Evolutionary conservation across 1,140 invertebrate species (phyloP).

Genomic region (Hesperophylax magnus): DNA sequence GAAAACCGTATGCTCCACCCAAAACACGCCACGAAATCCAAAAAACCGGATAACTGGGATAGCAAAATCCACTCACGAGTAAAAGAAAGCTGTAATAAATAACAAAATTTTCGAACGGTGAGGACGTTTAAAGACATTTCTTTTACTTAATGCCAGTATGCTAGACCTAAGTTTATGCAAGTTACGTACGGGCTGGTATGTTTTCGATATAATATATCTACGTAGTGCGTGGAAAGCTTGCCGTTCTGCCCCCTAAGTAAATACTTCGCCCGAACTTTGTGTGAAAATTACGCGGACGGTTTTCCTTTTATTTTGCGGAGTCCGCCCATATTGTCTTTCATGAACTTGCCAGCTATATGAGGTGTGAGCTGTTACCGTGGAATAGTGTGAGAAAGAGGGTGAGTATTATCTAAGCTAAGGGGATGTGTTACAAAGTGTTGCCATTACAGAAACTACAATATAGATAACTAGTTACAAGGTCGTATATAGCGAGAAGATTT

Average conservation of each 20-base stretch:
- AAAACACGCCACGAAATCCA: not conserved
- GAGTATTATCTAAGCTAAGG: too few species aligned
- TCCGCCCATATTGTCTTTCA: constrained; percentile 18
- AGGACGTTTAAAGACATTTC: not conserved
- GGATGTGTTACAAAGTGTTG: too few species aligned
- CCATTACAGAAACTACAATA: too few species aligned
- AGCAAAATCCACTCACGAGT: not conserved
- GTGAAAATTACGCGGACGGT: not conserved
- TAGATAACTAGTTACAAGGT: too few species aligned
- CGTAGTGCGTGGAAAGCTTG: not conserved
- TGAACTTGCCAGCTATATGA: not conserved
- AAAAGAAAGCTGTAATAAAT: constrained; percentile 12
- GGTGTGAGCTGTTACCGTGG: too few species aligned
- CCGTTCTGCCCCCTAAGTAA: not conserved
- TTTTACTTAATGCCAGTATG: not conserved
- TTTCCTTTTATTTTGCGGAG: constrained; percentile 17
- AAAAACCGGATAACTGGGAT: not conserved
- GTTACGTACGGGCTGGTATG: not conserved
- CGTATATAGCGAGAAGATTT: too few species aligned
- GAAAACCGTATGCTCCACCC: constrained; percentile 16
- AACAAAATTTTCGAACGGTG: not conserved
- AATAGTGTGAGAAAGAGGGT: not conserved
- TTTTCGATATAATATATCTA: not conserved
- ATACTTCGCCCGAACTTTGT: constrained; percentile 10
- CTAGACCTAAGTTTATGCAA: not conserved